Percentiles rank a stretch among this genome's conserved stretches.
phyloP scores from a whole-genome alignment of 92 coral and sea anemone genomes.

The Plumapathes pennacea region DNA sequence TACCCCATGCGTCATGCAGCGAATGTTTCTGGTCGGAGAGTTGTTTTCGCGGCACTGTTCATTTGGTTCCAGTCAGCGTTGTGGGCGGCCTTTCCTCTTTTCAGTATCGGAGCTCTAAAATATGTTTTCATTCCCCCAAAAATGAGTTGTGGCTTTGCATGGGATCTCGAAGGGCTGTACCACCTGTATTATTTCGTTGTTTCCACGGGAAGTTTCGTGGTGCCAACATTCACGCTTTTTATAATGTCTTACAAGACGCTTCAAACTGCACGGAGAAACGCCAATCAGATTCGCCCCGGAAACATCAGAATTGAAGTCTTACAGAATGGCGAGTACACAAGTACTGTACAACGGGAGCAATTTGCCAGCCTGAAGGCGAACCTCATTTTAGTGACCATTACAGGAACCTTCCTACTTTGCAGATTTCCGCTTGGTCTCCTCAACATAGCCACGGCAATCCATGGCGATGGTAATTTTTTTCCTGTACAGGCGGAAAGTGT shows the following conservation, averaged over 20 bases:
- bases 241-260: conserved; percentile 78
- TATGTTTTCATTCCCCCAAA: conserved; percentile 48
- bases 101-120: conserved; percentile 50
- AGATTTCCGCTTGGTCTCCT: conserved; percentile 59
- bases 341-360: conserved; percentile 46
- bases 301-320: conserved; percentile 63
- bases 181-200: conserved; percentile 58
- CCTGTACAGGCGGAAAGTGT: conserved; percentile 35
- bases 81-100: conserved; percentile 73
- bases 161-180: conserved; percentile 67
- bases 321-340: conserved; percentile 70
- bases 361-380: conserved; percentile 49
- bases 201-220: conserved; percentile 51
- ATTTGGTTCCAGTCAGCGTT: conserved; percentile 55
- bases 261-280: conserved; percentile 74
- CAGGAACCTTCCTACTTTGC: conserved; percentile 62
- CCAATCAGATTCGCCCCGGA: conserved; percentile 77
- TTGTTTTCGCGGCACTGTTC: conserved; percentile 26
- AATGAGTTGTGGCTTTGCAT: conserved; percentile 67
- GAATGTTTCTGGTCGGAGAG: conserved; percentile 40
- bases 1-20: conserved; percentile 81
- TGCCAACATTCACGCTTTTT: conserved; percentile 47
- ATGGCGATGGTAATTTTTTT: conserved; percentile 52
- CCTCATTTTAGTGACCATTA: conserved; percentile 46
- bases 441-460: conserved; percentile 41